These are phyloP conservation scores for Pogoniulus pusillus DNA, from an alignment of 2,797 vertebrate species.

Conservation along the genomic window DNA sequence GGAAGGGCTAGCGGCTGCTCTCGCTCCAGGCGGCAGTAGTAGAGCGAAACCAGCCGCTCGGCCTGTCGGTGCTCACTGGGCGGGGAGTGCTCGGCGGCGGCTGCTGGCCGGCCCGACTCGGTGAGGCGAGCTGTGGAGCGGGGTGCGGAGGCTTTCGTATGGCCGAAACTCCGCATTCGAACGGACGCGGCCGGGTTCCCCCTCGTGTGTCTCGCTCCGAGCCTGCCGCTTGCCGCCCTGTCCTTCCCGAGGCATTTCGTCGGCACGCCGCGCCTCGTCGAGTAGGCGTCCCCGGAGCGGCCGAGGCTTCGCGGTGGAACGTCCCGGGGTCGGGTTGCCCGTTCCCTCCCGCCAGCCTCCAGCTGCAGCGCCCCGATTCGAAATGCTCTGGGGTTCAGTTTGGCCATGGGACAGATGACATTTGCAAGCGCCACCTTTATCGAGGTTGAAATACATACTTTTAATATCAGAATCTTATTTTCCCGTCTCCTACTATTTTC, in stretches of 20 bases:
- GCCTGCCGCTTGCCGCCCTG: background rate
- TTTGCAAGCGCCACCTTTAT: background rate
- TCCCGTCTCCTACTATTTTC: background rate
- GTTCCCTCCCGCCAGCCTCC: background rate
- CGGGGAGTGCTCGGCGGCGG: background rate
- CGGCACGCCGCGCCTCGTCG: background rate
- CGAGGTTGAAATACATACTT: background rate
- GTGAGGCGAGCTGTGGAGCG: background rate
- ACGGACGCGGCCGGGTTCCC: background rate
- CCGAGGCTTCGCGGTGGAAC: background rate
- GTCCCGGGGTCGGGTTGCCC: background rate
- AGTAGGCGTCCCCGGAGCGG: background rate
- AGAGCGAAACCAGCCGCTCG: background rate
- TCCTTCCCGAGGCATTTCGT: background rate
- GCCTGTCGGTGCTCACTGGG: background rate
- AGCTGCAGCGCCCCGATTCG: background rate
- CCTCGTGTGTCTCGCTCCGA: background rate
- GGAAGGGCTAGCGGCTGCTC: background rate
- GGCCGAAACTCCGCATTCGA: background rate
- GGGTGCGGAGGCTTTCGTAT: background rate
- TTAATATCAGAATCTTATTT: background rate
- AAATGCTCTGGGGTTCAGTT: background rate
- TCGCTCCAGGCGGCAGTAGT: background rate
- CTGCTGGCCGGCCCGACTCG: background rate
- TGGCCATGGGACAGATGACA: background rate